These are phyloP conservation scores for Ploceus nigricollis DNA, from an alignment of 2,113 vertebrate species.

Conservation along the genomic window DNA sequence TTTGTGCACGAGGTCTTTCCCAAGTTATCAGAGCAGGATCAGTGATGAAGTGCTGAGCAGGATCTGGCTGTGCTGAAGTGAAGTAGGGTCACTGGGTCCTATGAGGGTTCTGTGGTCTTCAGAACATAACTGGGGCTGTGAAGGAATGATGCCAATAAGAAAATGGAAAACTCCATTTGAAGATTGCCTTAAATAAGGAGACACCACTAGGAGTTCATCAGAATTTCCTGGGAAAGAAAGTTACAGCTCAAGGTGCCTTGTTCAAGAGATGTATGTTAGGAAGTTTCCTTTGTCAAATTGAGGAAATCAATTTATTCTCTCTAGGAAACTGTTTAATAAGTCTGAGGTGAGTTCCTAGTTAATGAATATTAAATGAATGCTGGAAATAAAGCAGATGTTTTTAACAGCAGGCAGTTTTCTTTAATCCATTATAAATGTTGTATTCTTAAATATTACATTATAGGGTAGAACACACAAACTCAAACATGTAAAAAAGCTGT, in stretches of 20 bases:
- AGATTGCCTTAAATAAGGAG: background rate
- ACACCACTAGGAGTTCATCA: background rate
- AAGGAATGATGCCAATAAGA: background rate
- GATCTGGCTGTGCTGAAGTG: background rate
- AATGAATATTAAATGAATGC: background rate
- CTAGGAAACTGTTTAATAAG: background rate
- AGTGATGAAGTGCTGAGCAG: conserved; percentile 35
- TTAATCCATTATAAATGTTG: background rate
- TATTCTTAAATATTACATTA: background rate
- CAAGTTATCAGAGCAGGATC: background rate
- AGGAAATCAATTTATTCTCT: background rate
- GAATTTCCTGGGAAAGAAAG: background rate
- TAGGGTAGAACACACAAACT: background rate
- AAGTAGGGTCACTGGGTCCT: background rate
- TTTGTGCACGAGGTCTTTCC: background rate
- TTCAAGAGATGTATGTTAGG: background rate
- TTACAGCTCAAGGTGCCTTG: background rate
- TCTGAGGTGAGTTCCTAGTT: background rate
- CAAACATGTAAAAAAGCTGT: background rate
- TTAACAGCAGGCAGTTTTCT: background rate
- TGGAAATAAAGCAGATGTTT: background rate
- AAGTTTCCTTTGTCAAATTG: background rate
- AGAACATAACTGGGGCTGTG: background rate
- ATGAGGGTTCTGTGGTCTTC: background rate
- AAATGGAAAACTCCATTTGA: background rate